These are phyloP conservation scores for Willowsia nigromaculata DNA, from an alignment of 2,888 invertebrate species.

Conservation along the genomic window DNA sequence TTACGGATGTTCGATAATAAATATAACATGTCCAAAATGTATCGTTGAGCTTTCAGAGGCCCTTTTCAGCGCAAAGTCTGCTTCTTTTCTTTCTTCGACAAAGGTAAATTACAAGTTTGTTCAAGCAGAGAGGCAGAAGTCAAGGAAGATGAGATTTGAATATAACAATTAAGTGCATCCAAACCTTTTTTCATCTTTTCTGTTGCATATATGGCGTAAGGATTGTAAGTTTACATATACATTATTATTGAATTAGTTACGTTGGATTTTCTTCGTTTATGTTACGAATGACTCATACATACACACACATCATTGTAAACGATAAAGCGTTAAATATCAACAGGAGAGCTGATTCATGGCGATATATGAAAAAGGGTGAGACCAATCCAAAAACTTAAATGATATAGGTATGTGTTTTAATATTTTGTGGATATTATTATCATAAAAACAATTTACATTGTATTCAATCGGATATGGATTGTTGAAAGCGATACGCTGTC, in stretches of 20 bases:
- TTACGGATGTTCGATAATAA: background rate
- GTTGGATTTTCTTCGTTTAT: constrained; percentile 13
- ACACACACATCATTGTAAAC: constrained; percentile 20
- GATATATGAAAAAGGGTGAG: constrained; percentile 63
- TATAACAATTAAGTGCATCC: constrained; percentile 26
- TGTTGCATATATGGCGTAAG: no score
- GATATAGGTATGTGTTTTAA: background rate
- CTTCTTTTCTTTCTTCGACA: constrained; percentile 60
- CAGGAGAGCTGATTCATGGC: constrained; percentile 63
- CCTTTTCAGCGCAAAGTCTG: constrained; percentile 32
- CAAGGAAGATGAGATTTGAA: constrained; percentile 33
- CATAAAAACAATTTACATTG: constrained; percentile 40
- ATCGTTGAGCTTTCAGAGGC: constrained; percentile 1
- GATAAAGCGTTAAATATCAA: constrained; percentile 60
- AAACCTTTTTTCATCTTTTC: background rate
- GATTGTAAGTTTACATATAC: no score
- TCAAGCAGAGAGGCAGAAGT: constrained; percentile 38
- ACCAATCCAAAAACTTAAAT: constrained; percentile 12
- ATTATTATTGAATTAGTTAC: constrained; percentile 24
- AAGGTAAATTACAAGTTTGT: constrained; percentile 54
- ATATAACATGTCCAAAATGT: background rate
- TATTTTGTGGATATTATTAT: constrained; percentile 18
- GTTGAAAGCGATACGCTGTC: constrained; percentile 41
- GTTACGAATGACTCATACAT: constrained; percentile 48
- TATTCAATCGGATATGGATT: constrained; percentile 37